Evolutionary conservation across 1,140 invertebrate species (phyloP), one percentile per base, ranked within the genome.

Genomic region (Grapholita molesta): DNA sequence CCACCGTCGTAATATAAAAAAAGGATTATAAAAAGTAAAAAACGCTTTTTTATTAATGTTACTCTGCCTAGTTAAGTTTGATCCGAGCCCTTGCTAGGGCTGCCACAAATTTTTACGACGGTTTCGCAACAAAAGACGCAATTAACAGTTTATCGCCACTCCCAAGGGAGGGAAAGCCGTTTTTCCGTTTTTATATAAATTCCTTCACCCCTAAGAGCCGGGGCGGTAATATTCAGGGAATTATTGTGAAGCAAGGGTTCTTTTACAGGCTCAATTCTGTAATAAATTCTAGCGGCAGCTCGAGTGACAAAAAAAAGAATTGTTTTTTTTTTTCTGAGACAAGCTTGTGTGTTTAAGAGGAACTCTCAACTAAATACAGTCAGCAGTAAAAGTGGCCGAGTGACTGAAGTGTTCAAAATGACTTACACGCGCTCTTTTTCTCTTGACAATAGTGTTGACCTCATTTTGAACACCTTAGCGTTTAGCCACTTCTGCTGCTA

Each of bases 91-190:
- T 69, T 64, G 66, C 57, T 68, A 68, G 69, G 73, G 66, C 52
- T 30, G 61, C 70, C 72, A 64, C 70, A 70, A 76, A 71, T 71
- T 70, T 77, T 77, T 77, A 77, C 75, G 75, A 74, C 42, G 48
- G 33, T 65, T 12, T 65, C 28, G 64, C 75, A 21, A 78, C 76
- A 78, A 78, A 73, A 75, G 76, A 70, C 65, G 70, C 73, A 78
- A 73, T 78, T 75, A 75, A 78, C 71, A 52, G 71, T 75, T 75
- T 78, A 78, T 78, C 68, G 52, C 48, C 64, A 48, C 55, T 65
- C 57, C 52, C 52, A 12, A 48, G 24, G 12, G 25, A 7, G 25
- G 15, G 25, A 21, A 53, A 67, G 24, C 42, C 24, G 24, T 35
- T 30, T 53, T 53, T 67, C 42, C 24, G 24, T 35, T 30, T 53